phyloP scores from a whole-genome alignment of 2,113 vertebrate species.

The Carassius gibelio region DNA sequence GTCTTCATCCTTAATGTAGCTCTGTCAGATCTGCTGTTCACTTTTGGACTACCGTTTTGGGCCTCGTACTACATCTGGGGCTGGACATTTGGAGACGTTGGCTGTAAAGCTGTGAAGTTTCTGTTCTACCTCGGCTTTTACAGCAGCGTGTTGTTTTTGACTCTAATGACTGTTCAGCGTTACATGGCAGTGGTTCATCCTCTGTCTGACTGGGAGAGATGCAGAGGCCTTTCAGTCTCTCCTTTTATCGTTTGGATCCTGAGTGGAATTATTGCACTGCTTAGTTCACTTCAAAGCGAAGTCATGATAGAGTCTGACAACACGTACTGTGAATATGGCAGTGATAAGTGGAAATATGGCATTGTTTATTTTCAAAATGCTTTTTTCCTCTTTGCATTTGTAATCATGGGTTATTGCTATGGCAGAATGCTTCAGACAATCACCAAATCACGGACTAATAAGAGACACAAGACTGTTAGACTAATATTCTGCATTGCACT shows the following conservation, averaged over 20 bases:
- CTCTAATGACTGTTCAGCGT: slow-evolving; percentile 55
- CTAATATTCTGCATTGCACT: slow-evolving; percentile 85
- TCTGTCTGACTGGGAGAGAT: slow-evolving; percentile 61
- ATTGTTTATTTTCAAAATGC: slow-evolving; percentile 62
- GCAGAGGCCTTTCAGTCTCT: slow-evolving; percentile 25
- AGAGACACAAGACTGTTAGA: slow-evolving; percentile 80
- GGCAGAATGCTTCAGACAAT: slow-evolving; percentile 79
- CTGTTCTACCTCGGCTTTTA: slow-evolving; percentile 86
- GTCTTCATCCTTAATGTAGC: slow-evolving; percentile 87
- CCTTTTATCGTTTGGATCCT: slow-evolving; percentile 72
- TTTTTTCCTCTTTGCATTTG: slow-evolving; percentile 81
- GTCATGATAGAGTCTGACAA: slow-evolving; percentile 46
- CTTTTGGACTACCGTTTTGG: slow-evolving; percentile 73
- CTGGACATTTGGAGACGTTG: slow-evolving; percentile 79
- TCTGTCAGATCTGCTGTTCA: slow-evolving; percentile 85
- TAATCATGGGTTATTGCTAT: slow-evolving; percentile 77
- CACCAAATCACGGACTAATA: slow-evolving; percentile 72
- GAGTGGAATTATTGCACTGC: slow-evolving; percentile 78
- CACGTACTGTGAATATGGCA: slow-evolving; percentile 68
- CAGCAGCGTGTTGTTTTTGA: slow-evolving; percentile 86
- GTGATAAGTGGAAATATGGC: slow-evolving; percentile 50
- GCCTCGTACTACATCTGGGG: slow-evolving; percentile 60
- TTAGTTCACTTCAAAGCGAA: slow-evolving; percentile 71
- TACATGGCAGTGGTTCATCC: slow-evolving; percentile 82
- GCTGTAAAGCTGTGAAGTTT: slow-evolving; percentile 81